Percentiles rank a stretch among this genome's conserved stretches.
phyloP scores from a whole-genome alignment of 1,140 invertebrate species.

The Stratiolaelaps scimitus region DNA sequence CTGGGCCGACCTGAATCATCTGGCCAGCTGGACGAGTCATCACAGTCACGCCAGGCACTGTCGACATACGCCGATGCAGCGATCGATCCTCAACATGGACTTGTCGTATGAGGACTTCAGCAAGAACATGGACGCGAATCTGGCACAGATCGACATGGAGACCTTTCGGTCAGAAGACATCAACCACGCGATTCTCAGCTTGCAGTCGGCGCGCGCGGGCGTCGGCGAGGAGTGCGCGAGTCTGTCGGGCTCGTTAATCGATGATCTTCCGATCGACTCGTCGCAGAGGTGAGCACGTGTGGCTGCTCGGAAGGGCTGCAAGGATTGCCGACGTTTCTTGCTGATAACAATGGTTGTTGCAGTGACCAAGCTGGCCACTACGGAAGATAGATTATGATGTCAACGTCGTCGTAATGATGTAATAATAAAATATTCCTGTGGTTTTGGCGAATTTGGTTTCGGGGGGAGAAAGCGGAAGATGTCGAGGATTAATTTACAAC shows the following conservation, averaged over 20 bases:
- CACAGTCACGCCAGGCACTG: constrained; percentile 1
- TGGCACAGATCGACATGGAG: constrained; percentile 87
- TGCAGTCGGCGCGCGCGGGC: constrained; percentile 45
- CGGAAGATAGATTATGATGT: too few relatives aligned
- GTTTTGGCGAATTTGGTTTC: too few relatives aligned
- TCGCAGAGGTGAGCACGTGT: constrained; percentile 46
- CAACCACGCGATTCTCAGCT: constrained; percentile 55
- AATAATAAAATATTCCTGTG: too few relatives aligned
- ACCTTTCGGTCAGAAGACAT: constrained; percentile 79
- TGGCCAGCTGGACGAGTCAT: background rate
- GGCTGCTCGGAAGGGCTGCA: too few relatives aligned
- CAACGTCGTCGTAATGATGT: too few relatives aligned
- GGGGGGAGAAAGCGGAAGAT: too few relatives aligned
- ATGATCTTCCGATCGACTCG: constrained; percentile 60
- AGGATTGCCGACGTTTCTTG: too few relatives aligned
- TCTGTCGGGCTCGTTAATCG: constrained; percentile 63
- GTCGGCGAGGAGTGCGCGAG: constrained; percentile 62
- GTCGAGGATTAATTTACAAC: background rate
- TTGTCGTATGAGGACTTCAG: constrained; percentile 66
- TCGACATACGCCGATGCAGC: constrained; percentile 4
- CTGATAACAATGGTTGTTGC: too few relatives aligned
- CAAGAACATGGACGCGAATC: constrained; percentile 73
- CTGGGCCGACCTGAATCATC: constrained; percentile 13
- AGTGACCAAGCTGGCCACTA: too few relatives aligned
- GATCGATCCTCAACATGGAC: constrained; percentile 37